Base-by-base conservation (phyloP, 2,888 invertebrate genomes). In the Eristalis pertinax region DNA sequence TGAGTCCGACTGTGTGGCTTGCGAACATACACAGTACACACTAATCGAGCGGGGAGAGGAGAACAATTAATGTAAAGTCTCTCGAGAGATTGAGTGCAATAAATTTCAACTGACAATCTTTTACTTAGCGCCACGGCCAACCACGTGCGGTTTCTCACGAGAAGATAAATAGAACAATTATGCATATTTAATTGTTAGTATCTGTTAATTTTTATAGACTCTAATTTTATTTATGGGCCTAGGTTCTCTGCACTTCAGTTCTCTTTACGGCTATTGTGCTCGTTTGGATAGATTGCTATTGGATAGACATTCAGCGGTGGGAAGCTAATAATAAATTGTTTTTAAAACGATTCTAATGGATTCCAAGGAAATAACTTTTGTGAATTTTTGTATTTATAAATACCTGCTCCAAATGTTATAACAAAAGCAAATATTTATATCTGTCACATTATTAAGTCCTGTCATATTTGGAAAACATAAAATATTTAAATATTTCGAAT, bases 291-390 rank as follows among this genome's bases (percentile, higher is more conserved):
- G 35, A 50, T 13, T n/a, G n/a, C n/a, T n/a, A n/a, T n/a, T 32
- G 32, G 35, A 10, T 19, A 13, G 56, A 43, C 13, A 26, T 1
- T 62, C 29, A 77, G 64, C 70, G 41, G 58, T 73, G 67, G 77
- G 32, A 41, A 79, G 73, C 82, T 86, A 86, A 75, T 83, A 86
- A 86, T 86, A 86, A 82, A 78, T 86, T 82, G 24, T 19, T 78
- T 50, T 50, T 50, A 19, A 19, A 50, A 43, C 43, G 50, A 50
- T 50, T 50, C 50, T 19, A 19, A 19, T 50, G 50, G 43, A 35
- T 10, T 13, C 4, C n/a, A n/a, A 15, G 32, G 62, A 29, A 50
- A 10, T 35, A 4, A 11, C 11, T 38, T 10, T 38, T 38, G 38
- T 38, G 38, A 13, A 8, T 38, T 19, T n/a, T 26, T 26, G 2